A percentile compares a stretch with the other conserved stretches of the same genome.
phyloP scores from a whole-genome alignment of 53 echinoderm and acorn worm species.

The Antedon mediterranea region DNA sequence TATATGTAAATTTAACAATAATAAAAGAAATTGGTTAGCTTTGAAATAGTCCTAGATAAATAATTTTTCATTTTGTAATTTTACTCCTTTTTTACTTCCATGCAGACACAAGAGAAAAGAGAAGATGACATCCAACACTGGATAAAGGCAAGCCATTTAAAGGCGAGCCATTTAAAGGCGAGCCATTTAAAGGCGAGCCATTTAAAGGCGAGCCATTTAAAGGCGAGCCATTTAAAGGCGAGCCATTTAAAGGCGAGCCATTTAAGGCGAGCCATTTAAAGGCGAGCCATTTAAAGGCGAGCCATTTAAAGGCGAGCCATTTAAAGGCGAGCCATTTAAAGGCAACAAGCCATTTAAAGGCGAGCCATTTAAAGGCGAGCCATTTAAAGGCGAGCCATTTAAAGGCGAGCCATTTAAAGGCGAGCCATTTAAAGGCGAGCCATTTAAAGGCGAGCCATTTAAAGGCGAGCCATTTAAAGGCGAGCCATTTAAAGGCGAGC shows the following conservation, averaged over 20 bases:
- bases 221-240: slow-evolving; percentile 25
- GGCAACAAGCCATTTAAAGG: no score
- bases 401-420: no score
- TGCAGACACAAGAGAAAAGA: slow-evolving; percentile 35
- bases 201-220: no score
- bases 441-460: slow-evolving; percentile 39
- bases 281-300: slow-evolving; percentile 48
- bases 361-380: slow-evolving; percentile 3
- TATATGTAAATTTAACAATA: no score
- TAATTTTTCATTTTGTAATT: no score
- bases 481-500: slow-evolving; percentile 3
- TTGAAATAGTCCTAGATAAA: no score
- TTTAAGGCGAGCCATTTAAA: no score
- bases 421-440: slow-evolving; percentile 3
- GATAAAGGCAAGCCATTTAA: slow-evolving; percentile 41
- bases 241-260: slow-evolving; percentile 49
- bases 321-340: slow-evolving; percentile 35
- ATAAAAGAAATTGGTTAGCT: no score
- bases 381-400: slow-evolving; percentile 39
- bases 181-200: slow-evolving; percentile 29
- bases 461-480: no score
- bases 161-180: slow-evolving; percentile 53
- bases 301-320: no score
- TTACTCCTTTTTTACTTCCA: no score
- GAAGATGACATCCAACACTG: slow-evolving; percentile 62